phyloP scores from a whole-genome alignment of 2,797 vertebrate genomes.

The Takifugu rubripes region DNA sequence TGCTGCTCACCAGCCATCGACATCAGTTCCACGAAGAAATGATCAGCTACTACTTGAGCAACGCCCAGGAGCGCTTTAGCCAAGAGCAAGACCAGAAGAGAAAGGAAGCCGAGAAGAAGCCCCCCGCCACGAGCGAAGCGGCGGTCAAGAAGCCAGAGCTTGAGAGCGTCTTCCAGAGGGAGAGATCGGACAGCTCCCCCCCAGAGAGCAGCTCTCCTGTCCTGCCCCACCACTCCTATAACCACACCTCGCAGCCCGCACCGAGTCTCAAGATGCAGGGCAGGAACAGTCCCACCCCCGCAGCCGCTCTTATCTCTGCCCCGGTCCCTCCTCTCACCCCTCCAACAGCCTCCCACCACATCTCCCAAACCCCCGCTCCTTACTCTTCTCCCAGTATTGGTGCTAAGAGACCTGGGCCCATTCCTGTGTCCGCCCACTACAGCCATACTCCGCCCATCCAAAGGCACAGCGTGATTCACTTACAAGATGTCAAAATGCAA shows the following conservation, averaged over 20 bases:
- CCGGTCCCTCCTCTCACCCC: conserved; percentile 66
- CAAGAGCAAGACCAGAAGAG: conserved; percentile 95
- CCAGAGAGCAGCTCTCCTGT: conserved; percentile 87
- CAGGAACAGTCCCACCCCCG: conserved; percentile 83
- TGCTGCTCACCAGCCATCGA: conserved; percentile 94
- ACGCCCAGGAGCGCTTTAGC: conserved; percentile 96
- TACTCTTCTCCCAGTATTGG: conserved; percentile 85
- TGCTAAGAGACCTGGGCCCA: conserved; percentile 82
- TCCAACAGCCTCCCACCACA: conserved; percentile 51
- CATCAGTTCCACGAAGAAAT: conserved; percentile 99
- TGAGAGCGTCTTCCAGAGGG: conserved; percentile 79
- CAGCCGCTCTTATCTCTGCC: conserved; percentile 63
- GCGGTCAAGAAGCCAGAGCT: conserved; percentile 81
- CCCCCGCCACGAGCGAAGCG: conserved; percentile 67
- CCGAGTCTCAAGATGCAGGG: conserved; percentile 86
- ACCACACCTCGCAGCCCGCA: conserved; percentile 81
- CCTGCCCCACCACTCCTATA: conserved; percentile 84
- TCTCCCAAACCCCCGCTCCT: conserved; percentile 61
- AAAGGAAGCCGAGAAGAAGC: conserved; percentile 84
- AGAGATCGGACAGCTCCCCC: conserved; percentile 84
- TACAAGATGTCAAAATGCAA: conserved; percentile 88
- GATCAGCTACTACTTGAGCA: conserved; percentile 96
- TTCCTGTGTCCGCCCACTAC: conserved; percentile 88
- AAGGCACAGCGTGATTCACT: conserved; percentile 94
- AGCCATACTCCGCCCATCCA: conserved; percentile 94